Base-by-base conservation (phyloP, 1,140 invertebrate species). In the Bombus fervidus region DNA sequence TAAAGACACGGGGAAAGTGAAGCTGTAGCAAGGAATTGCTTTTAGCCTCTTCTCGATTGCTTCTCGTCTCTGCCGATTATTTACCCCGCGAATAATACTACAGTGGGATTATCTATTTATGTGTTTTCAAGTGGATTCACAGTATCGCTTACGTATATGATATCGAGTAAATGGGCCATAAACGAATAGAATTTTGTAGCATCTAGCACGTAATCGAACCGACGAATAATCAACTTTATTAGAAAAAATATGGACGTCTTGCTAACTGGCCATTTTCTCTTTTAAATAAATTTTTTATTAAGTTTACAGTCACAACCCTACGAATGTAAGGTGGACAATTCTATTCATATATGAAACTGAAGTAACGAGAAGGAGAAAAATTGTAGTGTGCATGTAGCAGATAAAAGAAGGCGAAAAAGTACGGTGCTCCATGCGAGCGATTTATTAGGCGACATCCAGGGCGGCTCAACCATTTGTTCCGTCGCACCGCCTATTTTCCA, bases 401-500 rank as follows among this genome's bases (percentile, higher is more conserved):
- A 72, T 43, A 34, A n/a, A 59, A 37, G 13, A 18, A 25, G 43
- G 25, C 75, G 77, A 64, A 47, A 62, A 69, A 59, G 34, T 47
- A 47, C 34, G 53, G 5, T 37, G 64, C 75, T 77, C 64, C 53
- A 73, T 66, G 82, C 81, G 34, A 73, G 74, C 90, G 83, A 92
- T 92, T 91, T 92, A 90, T 92, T 91, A 90, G 91, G 85, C 86
- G 84, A 87, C 80, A 91, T 86, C 86, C 80, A 68, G 82, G 69
- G 66, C 77, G 72, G 86, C 80, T 91, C 86, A 90, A 87, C 86
- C 85, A 91, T 92, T 92, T 91, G 86, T 91, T 89, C 75, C 72
- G 86, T 43, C 78, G 68, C 47, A 66, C 71, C 74, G 82, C 73
- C 83, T 86, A 86, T 85, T 91, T 89, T 79, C 83, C 90, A 66